Percentiles rank a stretch among this genome's conserved stretches.
phyloP scores from a whole-genome alignment of 2,113 vertebrate genomes.

The Entelurus aequoreus region DNA sequence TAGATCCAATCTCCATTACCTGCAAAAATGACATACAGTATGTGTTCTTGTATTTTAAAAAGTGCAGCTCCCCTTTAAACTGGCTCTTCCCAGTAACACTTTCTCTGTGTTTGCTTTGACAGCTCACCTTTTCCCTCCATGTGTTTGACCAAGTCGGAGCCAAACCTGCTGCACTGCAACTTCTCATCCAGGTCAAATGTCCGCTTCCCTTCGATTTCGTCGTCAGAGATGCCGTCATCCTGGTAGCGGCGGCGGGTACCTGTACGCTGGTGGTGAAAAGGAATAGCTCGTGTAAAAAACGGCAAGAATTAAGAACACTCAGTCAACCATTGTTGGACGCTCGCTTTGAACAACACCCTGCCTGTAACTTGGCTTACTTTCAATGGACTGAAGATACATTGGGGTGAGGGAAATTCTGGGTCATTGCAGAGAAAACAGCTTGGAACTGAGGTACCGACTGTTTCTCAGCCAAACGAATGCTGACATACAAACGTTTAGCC shows the following conservation, averaged over 20 bases:
- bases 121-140: constrained; percentile 94
- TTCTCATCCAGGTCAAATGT: constrained; percentile 95
- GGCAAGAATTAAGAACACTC: too few relatives aligned
- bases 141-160: constrained; percentile 83
- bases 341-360: neutral
- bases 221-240: constrained; percentile 95
- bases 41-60: too few relatives aligned
- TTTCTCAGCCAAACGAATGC: neutral
- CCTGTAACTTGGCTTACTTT: neutral
- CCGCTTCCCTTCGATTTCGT: constrained; percentile 96
- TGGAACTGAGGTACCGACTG: too few relatives aligned
- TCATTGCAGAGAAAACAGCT: too few relatives aligned
- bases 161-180: constrained; percentile 80
- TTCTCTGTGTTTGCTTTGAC: too few relatives aligned
- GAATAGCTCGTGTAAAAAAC: neutral
- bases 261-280: constrained; percentile 75
- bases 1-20: too few relatives aligned
- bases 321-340: too few relatives aligned
- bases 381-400: neutral
- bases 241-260: constrained; percentile 91
- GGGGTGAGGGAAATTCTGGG: constrained; percentile 1
- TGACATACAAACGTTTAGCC: neutral
- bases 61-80: too few relatives aligned
- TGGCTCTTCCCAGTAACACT: too few relatives aligned
- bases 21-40: too few relatives aligned